A percentile compares a stretch with the other conserved stretches of the same genome.
These are phyloP conservation scores for Oscheius myriophilus DNA, from an alignment of 2,888 invertebrate species.

Conservation along the genomic window DNA sequence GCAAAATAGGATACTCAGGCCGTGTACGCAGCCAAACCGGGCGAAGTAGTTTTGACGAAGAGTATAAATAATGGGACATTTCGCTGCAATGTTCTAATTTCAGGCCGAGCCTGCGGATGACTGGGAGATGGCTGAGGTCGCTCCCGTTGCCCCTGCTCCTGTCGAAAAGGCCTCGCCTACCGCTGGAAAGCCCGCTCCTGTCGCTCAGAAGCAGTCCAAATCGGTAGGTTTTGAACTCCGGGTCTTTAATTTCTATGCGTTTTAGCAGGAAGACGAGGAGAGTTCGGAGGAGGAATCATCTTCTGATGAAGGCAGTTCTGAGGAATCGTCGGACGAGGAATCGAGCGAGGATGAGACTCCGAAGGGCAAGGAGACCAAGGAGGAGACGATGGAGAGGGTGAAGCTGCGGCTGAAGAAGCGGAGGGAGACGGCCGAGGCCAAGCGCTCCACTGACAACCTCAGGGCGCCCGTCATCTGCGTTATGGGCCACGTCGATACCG, in stretches of 20 bases:
- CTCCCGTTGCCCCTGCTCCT: conserved; percentile 7
- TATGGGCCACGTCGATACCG: conserved; percentile 98
- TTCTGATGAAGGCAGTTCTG: conserved; percentile 65
- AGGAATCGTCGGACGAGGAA: conserved; percentile 73
- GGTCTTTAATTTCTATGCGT: neutral
- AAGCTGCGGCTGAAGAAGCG: conserved; percentile 81
- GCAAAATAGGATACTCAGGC: no score
- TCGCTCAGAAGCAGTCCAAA: neutral
- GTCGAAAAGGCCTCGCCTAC: neutral
- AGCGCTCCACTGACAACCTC: conserved; percentile 78
- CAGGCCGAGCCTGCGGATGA: conserved; percentile 54
- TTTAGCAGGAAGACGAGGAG: conserved; percentile 31
- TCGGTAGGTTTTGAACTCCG: neutral
- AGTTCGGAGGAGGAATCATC: conserved; percentile 36
- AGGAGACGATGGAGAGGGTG: conserved; percentile 81
- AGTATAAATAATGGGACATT: no score
- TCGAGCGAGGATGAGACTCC: conserved; percentile 71
- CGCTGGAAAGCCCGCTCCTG: neutral
- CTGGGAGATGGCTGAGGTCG: conserved; percentile 72
- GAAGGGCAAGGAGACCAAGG: conserved; percentile 78
- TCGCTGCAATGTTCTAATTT: no score
- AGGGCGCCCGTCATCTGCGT: conserved; percentile 98
- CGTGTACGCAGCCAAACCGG: no score
- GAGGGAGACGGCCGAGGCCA: conserved; percentile 80
- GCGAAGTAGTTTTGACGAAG: no score